Evolutionary conservation across 2,888 invertebrate genomes (phyloP), one percentile per base, ranked within the genome.

Genomic region (Drosophila gaucha): DNA sequence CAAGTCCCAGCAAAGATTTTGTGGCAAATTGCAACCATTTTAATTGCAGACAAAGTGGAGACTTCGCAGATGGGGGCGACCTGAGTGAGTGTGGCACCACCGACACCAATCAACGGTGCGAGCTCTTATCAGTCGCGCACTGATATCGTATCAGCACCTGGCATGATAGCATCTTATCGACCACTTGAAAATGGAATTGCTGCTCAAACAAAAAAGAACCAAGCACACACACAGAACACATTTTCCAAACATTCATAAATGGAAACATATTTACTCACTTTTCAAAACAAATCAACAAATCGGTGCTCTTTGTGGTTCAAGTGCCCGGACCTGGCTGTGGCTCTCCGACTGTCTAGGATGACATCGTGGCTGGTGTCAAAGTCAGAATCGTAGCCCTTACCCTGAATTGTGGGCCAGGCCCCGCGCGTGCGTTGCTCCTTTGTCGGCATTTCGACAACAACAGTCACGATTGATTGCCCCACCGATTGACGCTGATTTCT

Each of bases 251-350:
- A 88, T 75, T 78, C 74, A 88, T 77, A 88, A 89, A 88, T 88
- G 89, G 89, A 86, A 89, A 87, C 78, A 75, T 88, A 88, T 87
- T 89, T 89, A 86, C 88, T 88, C 80, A 88, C 88, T 87, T 89
- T 76, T 82, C 76, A 89, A 77, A 88, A 86, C 85, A 87, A 86
- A 84, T 80, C 87, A 86, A 87, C 85, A 88, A 85, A 85, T 85
- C 89, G 89, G 86, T 80, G 55, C 86, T 71, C 89, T 88, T 85
- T 86, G 87, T 84, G 87, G 57, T 74, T 86, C 82, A 86, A 85
- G 88, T 85, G 84, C 56, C 78, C 46, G 14, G 47, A 33, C 33
- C 6, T 28, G 50, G 30, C 44, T 28, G 5, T 18, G 30, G 9
- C 35, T 28, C 18, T n/a, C 49, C 8, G 22, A 14, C 22, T 10